These are phyloP conservation scores for Palloptera scutellata DNA, from an alignment of 2,888 invertebrate species.

Conservation along the genomic window DNA sequence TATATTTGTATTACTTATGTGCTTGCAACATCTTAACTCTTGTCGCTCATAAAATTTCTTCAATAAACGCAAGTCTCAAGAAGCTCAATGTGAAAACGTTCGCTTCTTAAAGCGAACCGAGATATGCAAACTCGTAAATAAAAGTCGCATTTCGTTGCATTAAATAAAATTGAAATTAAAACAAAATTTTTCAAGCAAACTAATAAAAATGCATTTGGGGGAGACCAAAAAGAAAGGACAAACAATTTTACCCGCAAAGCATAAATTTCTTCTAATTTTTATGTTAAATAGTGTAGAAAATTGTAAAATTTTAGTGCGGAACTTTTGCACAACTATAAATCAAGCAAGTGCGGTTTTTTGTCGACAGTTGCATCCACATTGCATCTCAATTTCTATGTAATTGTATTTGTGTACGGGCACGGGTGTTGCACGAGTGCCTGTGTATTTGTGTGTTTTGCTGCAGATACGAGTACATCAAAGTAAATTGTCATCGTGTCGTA, in stretches of 20 bases:
- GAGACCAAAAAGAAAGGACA: background rate
- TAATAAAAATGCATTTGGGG: background rate
- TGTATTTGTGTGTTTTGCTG: background rate
- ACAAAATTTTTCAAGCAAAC: constrained; percentile 3
- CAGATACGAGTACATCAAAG: background rate
- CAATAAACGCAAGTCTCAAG: no score
- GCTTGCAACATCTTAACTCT: no score
- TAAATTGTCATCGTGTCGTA: constrained; percentile 1
- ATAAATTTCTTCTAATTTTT: constrained; percentile 22
- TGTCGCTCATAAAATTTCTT: no score
- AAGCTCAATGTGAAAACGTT: no score
- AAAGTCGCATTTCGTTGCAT: background rate
- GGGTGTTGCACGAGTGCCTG: no score
- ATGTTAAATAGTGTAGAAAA: constrained; percentile 15
- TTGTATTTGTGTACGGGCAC: background rate
- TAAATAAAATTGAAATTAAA: constrained; percentile 14
- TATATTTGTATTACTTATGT: no score
- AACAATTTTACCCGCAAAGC: background rate
- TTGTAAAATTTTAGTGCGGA: constrained; percentile 14
- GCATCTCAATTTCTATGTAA: background rate
- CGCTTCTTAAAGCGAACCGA: no score
- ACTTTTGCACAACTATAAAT: constrained; percentile 5
- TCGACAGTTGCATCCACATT: background rate
- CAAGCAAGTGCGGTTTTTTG: background rate
- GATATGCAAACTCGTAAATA: no score